Base-by-base conservation (phyloP, 2,113 vertebrate species). In the Pycnonotus jocosus region DNA sequence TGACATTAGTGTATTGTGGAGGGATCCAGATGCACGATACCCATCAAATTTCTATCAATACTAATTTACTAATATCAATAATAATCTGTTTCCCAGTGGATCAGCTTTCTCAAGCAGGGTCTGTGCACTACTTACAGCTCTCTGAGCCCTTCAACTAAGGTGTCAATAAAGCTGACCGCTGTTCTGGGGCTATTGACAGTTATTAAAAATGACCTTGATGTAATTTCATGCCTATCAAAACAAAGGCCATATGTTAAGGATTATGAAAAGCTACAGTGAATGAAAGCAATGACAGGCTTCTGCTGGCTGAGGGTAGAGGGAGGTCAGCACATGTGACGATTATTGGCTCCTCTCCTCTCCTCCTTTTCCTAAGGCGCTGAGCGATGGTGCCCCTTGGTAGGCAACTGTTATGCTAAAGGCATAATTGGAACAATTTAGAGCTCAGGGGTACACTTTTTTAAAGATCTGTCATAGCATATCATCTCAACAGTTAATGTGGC, bases 131-230 rank as follows among this genome's bases (percentile, higher is more conserved):
- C 97, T 97, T 93, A 95, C 93, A 97, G 98, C 97, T 98, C 97
- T 96, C 96, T 82, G 96, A 96, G 97, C 98, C 96, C 98, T 94
- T 98, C 98, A 97, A 98, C 96, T 95, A 97, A 98, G 95, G 98
- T 97, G 97, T 99, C 99, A 97, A 98, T 99, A 98, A 98, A 97
- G 94, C 98, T 97, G 98, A 97, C 97, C 53, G 91, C 98, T 97
- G 98, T 98, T 98, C 98, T 97, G 98, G 97, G 98, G 97, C 98
- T 98, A 98, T 98, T 98, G 99, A 98, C 98, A 98, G 98, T 99
- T 99, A 99, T 99, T 98, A 99, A 98, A 99, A 99, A 99, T 98
- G 98, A 98, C 99, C 99, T 99, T 99, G 98, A 98, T 99, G 98
- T 98, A 98, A 99, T 99, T 99, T 98, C 98, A 98, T 98, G 98